phyloP scores from a whole-genome alignment of 1,140 invertebrate species.

The Spodoptera litura region DNA sequence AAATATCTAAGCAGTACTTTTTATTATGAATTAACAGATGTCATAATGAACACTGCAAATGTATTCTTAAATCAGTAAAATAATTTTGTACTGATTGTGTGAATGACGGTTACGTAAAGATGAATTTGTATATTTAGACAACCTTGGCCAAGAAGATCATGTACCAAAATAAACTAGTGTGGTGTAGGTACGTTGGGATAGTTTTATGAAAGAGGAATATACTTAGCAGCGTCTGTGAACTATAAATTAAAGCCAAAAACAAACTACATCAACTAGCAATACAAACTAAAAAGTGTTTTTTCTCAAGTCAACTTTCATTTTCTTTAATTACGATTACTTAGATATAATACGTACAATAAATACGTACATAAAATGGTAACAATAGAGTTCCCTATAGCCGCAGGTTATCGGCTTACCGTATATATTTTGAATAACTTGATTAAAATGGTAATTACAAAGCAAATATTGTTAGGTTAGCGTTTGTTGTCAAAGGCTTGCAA shows the following conservation, averaged over 20 bases:
- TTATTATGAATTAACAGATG: no score
- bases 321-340: no score
- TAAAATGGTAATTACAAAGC: background rate
- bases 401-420: background rate
- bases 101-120: constrained; percentile 10
- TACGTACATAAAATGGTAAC: no score
- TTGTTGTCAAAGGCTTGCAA: constrained; percentile 2
- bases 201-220: background rate
- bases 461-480: background rate
- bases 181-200: background rate
- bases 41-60: no score
- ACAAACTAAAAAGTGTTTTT: no score
- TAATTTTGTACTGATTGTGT: background rate
- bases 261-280: no score
- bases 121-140: constrained; percentile 16
- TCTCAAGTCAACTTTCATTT: no score
- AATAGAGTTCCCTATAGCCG: no score
- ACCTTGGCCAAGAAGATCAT: constrained; percentile 24
- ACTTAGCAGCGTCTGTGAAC: no score
- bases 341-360: no score
- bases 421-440: background rate
- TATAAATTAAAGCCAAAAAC: background rate
- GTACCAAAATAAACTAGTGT: constrained; percentile 17
- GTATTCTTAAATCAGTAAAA: background rate
- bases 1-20: no score